Conservation (phyloP, 2,797 vertebrate species). For the Champsocephalus gunnari region DNA sequence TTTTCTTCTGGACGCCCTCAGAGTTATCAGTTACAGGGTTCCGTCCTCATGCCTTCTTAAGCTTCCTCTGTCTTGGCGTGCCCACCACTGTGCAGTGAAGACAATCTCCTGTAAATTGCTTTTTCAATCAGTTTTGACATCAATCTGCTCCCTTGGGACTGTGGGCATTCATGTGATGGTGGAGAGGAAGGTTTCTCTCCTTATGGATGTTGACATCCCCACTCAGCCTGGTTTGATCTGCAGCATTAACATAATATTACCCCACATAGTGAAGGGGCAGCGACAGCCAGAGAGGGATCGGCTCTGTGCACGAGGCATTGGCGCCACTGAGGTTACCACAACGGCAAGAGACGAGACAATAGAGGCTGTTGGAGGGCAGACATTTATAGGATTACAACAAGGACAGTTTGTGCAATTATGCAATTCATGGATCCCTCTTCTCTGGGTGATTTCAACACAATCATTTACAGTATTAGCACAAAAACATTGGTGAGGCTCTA, state of each 20-base stretch:
- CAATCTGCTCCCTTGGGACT: slow-evolving; percentile 69
- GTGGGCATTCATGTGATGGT: slow-evolving; percentile 66
- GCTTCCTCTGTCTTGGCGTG: slow-evolving; percentile 46
- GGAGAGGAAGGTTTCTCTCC: slow-evolving; percentile 67
- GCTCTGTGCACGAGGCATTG: slow-evolving; percentile 45
- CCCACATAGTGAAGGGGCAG: slow-evolving; percentile 48
- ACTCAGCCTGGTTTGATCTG: slow-evolving; percentile 77
- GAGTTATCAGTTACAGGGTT: slow-evolving; percentile 28
- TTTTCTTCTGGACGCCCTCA: neutral
- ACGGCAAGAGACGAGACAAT: slow-evolving; percentile 38
- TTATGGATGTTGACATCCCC: slow-evolving; percentile 78
- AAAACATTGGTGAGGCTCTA: neutral
- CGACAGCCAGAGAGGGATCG: slow-evolving; percentile 67
- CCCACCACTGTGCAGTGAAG: slow-evolving; percentile 55
- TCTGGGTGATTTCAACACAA: neutral
- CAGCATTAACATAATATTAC: slow-evolving; percentile 81
- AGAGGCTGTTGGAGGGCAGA: slow-evolving; percentile 33
- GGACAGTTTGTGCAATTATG: neutral
- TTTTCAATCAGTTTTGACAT: slow-evolving; percentile 81
- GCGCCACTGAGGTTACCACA: slow-evolving; percentile 41
- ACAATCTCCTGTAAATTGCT: slow-evolving; percentile 78
- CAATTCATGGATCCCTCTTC: neutral
- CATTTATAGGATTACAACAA: slow-evolving; percentile 22
- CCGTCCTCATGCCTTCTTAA: slow-evolving; percentile 29
- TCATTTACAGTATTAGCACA: neutral